These are phyloP conservation scores for Rhynchopsitta pachyrhyncha DNA, from an alignment of 2,113 vertebrate species.

Conservation along the genomic window DNA sequence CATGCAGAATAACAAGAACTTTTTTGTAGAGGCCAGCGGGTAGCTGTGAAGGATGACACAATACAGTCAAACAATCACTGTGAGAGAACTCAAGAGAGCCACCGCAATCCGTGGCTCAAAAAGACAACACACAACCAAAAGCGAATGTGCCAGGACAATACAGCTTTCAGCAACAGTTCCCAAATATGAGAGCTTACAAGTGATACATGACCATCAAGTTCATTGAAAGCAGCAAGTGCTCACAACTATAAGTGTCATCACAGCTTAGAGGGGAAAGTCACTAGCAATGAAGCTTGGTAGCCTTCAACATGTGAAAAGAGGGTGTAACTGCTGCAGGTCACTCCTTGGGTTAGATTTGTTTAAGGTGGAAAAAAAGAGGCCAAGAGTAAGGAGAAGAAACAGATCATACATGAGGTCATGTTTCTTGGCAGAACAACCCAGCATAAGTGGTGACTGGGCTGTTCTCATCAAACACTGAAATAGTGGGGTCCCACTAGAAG, in stretches of 20 bases:
- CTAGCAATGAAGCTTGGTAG: neutral
- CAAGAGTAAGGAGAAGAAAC: neutral
- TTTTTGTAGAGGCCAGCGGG: conserved; percentile 89
- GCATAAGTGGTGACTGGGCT: neutral
- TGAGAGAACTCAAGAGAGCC: fast-evolving
- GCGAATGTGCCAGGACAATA: neutral
- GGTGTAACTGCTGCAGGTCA: neutral
- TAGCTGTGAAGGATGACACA: conserved; percentile 72
- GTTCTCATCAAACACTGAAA: neutral
- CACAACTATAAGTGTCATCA: neutral
- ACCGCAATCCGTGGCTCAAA: neutral
- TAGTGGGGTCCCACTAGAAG: neutral
- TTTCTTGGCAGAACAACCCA: neutral
- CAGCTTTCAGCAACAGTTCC: neutral
- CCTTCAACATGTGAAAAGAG: neutral
- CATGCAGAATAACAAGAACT: conserved; percentile 88
- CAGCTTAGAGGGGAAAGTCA: neutral
- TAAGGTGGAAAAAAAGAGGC: neutral
- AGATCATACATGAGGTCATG: fast-evolving
- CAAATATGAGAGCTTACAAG: neutral
- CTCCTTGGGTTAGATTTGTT: neutral
- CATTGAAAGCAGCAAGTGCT: neutral
- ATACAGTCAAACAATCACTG: neutral
- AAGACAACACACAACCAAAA: neutral
- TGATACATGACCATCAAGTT: neutral